Evolutionary conservation across 2,888 invertebrate species (phyloP), one percentile per base, ranked within the genome.

Genomic region (Isoperla grammatica): DNA sequence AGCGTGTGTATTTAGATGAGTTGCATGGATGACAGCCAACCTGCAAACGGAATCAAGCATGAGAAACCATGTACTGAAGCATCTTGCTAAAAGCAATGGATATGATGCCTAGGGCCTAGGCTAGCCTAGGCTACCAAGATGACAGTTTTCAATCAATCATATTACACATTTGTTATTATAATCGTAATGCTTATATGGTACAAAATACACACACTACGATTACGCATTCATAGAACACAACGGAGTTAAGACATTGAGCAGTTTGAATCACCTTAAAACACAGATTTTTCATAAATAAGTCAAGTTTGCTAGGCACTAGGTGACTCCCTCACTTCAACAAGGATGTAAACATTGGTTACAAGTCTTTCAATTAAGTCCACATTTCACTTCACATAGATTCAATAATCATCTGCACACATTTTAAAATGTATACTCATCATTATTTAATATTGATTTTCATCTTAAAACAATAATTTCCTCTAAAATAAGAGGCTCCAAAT

Each of bases 1-100:
- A 79, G 75, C 76, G 78, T 72, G 74, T 72, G 74, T 71, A 57
- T 46, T 48, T 48, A 57, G 37, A 2, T 46, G 57, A 49, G 56
- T 56, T 57, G 55, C 59, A 23, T 59, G 42, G 40, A 53, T 50
- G 40, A 20, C 35, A 45, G 45, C 53, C 40, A 57, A 57, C 53
- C 57, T 56, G 56, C 43, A 57, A 61, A 37, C 35, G 17, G 39
- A 37, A 53, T 19, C 8, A 9, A 53, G 20, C 11, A 29, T 29
- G 4, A 6, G 29, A 29, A 29, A 29, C 29, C 8, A 29, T 4
- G 8, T 6, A 29, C 29, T 8, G 8, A 29, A 29, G 29, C 29
- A 8, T 8, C 29, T 29, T 29, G 29, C 29, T 29, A 29, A 29
- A 29, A 29, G 29, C 29, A 29, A 29, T 29, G 29, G 8, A 29